phyloP scores from a whole-genome alignment of 2,797 vertebrate genomes.

The Yasuhikotakia modesta region DNA sequence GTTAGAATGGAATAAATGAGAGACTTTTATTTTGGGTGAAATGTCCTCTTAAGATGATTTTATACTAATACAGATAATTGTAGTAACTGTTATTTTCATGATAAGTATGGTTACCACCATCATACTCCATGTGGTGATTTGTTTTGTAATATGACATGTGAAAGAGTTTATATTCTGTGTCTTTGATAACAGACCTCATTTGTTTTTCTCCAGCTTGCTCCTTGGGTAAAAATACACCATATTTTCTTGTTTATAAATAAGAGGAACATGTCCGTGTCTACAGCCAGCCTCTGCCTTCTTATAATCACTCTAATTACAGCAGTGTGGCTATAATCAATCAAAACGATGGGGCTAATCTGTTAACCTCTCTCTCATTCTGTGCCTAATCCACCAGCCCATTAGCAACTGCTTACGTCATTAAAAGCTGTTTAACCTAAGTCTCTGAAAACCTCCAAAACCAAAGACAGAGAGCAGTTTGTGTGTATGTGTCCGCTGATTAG shows the following conservation, averaged over 20 bases:
- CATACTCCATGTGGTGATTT: too few relatives aligned
- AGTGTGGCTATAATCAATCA: constrained; percentile 71
- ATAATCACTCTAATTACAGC: constrained; percentile 78
- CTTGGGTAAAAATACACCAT: not conserved
- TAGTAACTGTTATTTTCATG: not conserved
- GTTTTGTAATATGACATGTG: too few relatives aligned
- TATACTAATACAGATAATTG: not conserved
- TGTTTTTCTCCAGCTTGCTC: not conserved
- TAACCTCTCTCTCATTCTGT: constrained; percentile 48
- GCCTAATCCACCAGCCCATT: constrained; percentile 48
- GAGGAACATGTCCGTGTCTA: constrained; percentile 51
- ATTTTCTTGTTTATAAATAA: not conserved
- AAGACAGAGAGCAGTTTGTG: constrained; percentile 17
- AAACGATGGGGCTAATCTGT: constrained; percentile 55
- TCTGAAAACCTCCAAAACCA: constrained; percentile 46
- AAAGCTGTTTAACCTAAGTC: constrained; percentile 49
- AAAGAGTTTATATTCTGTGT: too few relatives aligned
- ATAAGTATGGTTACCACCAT: not conserved
- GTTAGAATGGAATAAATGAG: too few relatives aligned
- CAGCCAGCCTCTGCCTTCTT: constrained; percentile 68
- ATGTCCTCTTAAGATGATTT: not conserved
- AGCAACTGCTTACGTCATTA: constrained; percentile 55
- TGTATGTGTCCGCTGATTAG: constrained; percentile 50
- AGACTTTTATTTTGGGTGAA: too few relatives aligned
- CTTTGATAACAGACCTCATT: not conserved